These are phyloP conservation scores for Poecilia gillii DNA, from an alignment of 2,797 vertebrate genomes.

Conservation along the genomic window DNA sequence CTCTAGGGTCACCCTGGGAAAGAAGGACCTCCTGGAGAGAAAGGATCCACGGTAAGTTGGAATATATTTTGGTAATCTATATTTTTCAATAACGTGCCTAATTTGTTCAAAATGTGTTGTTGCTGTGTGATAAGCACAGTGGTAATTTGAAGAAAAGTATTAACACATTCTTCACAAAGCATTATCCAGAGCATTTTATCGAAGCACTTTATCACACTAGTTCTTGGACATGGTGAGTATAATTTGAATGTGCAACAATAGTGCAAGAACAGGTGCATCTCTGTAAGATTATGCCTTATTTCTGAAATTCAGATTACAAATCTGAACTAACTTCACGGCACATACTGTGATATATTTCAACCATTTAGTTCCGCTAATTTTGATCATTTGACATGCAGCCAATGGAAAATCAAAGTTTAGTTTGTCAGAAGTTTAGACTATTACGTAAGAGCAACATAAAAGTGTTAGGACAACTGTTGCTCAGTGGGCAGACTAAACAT, in stretches of 20 bases:
- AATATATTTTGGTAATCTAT: not conserved
- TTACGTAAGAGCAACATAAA: not conserved
- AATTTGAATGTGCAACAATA: not conserved
- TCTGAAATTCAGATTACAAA: not conserved
- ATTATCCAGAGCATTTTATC: not conserved
- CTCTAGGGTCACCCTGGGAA: conserved; percentile 96
- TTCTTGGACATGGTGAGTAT: not conserved
- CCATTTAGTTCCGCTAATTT: not conserved
- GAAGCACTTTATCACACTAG: not conserved
- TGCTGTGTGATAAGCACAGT: conserved; percentile 2
- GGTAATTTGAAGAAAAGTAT: not conserved
- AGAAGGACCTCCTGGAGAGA: conserved; percentile 95
- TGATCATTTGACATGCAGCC: not conserved
- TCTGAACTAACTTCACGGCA: not conserved
- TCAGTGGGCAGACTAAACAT: not conserved
- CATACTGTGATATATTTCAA: not conserved
- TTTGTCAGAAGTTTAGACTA: not conserved
- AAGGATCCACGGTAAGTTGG: conserved; percentile 88
- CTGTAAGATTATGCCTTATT: not conserved
- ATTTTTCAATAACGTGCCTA: conserved; percentile 6
- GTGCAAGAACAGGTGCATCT: not conserved
- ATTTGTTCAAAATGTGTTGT: conserved; percentile 7
- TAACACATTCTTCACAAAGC: not conserved
- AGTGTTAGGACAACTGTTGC: too few species aligned
- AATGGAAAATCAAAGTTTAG: not conserved